phyloP scores from a whole-genome alignment of 2,113 vertebrate species.

The Hucho hucho region DNA sequence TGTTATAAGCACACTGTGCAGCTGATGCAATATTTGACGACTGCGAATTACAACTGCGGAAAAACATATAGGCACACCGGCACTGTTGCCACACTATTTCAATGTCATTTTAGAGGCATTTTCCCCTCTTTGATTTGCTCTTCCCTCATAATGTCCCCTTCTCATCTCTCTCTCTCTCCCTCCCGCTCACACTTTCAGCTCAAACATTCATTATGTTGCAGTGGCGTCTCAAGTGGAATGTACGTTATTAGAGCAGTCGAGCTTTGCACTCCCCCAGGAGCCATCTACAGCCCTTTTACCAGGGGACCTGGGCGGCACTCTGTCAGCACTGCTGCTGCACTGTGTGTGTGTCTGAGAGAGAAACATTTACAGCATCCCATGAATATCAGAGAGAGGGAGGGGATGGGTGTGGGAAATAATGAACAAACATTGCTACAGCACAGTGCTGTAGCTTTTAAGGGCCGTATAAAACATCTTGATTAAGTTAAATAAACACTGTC shows the following conservation, averaged over 20 bases:
- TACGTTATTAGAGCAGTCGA: conserved; percentile 40
- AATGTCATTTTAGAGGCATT: not conserved
- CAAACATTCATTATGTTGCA: conserved; percentile 46
- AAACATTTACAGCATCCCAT: not conserved
- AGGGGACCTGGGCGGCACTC: conserved; percentile 28
- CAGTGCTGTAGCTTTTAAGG: not conserved
- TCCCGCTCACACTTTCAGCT: not conserved
- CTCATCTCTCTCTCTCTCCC: conserved; percentile 1
- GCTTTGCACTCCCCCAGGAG: conserved; percentile 41
- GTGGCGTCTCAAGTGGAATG: conserved; percentile 30
- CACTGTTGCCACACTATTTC: not conserved
- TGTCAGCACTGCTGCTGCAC: conserved; percentile 44
- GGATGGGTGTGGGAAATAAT: not conserved
- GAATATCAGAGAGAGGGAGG: not conserved
- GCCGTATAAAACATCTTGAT: not conserved
- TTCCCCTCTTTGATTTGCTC: not conserved
- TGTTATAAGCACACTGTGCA: conserved; percentile 17
- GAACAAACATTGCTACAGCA: not conserved
- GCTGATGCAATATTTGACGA: conserved; percentile 21
- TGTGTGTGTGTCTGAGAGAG: conserved; percentile 4
- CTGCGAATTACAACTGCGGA: conserved; percentile 26
- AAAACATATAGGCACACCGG: not conserved
- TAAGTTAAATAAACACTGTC: not conserved
- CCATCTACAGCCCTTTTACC: conserved; percentile 52
- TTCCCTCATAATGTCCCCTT: not conserved